phyloP scores from a whole-genome alignment of 2,113 vertebrate species.

The Panthera tigris region DNA sequence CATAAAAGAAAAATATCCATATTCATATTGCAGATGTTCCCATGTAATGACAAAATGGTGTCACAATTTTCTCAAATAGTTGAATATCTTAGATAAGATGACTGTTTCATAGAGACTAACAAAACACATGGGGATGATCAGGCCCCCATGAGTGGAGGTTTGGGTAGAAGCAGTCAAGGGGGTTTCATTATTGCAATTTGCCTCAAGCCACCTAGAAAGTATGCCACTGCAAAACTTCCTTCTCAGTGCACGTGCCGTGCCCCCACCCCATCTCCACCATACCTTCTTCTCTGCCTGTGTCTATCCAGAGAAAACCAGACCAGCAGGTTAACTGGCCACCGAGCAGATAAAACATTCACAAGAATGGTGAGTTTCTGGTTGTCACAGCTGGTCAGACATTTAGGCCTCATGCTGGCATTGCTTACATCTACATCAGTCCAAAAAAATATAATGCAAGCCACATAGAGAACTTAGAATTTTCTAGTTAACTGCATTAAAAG shows the following conservation, averaged over 20 bases:
- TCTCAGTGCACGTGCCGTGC: neutral
- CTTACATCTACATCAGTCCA: constrained; percentile 13
- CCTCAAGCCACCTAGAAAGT: neutral
- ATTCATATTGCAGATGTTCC: neutral
- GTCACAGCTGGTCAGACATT: constrained; percentile 24
- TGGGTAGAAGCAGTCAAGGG: neutral
- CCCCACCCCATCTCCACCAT: neutral
- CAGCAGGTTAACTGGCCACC: neutral
- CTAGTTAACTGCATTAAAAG: neutral
- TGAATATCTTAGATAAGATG: neutral
- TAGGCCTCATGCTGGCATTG: neutral
- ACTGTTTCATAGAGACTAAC: neutral
- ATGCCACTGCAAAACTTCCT: neutral
- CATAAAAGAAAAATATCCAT: constrained; percentile 39
- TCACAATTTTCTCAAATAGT: neutral
- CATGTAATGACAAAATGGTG: constrained; percentile 3
- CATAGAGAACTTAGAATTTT: neutral
- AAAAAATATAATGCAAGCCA: neutral
- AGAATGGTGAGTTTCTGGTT: neutral
- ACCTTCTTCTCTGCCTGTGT: neutral
- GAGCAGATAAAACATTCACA: constrained; percentile 33
- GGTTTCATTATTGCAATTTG: neutral
- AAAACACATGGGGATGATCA: neutral
- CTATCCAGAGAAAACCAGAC: neutral
- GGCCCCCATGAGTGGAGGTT: neutral